Percentiles rank a stretch among this genome's conserved stretches.
Conservation (phyloP, 2,797 vertebrate genomes). For the Dendrocincla fuliginosa region DNA sequence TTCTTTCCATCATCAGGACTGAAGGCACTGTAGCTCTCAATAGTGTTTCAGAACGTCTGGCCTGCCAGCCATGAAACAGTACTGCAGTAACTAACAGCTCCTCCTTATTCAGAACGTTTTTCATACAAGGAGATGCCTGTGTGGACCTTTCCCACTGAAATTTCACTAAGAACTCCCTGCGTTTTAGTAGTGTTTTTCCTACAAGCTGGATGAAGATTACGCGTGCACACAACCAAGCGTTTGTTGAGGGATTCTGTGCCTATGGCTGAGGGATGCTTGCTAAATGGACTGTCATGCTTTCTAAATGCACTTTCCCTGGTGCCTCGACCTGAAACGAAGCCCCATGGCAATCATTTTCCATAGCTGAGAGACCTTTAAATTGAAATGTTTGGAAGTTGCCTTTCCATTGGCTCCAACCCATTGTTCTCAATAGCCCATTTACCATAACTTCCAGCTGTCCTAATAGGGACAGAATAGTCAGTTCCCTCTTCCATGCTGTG, state of each 20-base stretch:
- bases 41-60: not conserved
- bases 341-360: conserved; percentile 55
- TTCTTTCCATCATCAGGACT: not conserved
- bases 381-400: conserved; percentile 59
- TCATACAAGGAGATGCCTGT: not conserved
- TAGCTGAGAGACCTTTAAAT: conserved; percentile 67
- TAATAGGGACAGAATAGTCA: conserved; percentile 14
- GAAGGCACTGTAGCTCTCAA: not conserved
- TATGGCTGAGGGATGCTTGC: conserved; percentile 19
- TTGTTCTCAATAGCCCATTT: conserved; percentile 60
- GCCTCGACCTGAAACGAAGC: conserved; percentile 51
- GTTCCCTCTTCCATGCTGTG: conserved; percentile 24
- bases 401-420: conserved; percentile 54
- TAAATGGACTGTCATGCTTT: conserved; percentile 50
- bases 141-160: not conserved
- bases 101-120: not conserved
- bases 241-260: not conserved
- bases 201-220: not conserved
- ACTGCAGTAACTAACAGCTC: not conserved
- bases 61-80: not conserved
- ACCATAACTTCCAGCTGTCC: conserved; percentile 58
- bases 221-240: fast-evolving
- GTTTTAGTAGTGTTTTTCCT: not conserved
- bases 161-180: not conserved
- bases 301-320: conserved; percentile 45